Percentiles rank a stretch among this genome's conserved stretches.
These are phyloP conservation scores for Horisme vitalbata DNA, from an alignment of 2,888 invertebrate species.

Conservation along the genomic window DNA sequence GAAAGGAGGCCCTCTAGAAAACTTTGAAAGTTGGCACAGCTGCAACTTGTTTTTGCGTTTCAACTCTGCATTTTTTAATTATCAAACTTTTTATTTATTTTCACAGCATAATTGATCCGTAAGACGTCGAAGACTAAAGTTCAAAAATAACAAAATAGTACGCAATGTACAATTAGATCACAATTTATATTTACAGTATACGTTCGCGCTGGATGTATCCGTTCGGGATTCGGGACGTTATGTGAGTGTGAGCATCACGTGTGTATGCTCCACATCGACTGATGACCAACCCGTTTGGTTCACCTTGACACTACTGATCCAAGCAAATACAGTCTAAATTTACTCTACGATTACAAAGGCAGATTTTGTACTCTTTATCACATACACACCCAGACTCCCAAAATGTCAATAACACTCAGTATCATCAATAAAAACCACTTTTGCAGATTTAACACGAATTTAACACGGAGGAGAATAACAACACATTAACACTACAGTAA, in stretches of 20 bases:
- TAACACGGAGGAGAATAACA: constrained; percentile 4
- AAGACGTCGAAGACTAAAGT: constrained; percentile 35
- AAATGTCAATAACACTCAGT: constrained; percentile 24
- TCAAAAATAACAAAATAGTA: constrained; percentile 68
- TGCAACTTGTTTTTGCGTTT: constrained; percentile 38
- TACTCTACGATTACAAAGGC: constrained; percentile 35
- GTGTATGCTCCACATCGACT: constrained; percentile 52
- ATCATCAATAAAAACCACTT: constrained; percentile 25
- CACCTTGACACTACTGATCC: constrained; percentile 67
- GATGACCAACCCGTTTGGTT: constrained; percentile 52
- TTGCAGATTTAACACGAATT: constrained; percentile 8
- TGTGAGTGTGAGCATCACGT: constrained; percentile 57
- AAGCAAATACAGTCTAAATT: constrained; percentile 41
- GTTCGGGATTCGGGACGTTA: constrained; percentile 44
- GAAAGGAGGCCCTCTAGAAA: constrained; percentile 72
- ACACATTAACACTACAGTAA: constrained; percentile 27
- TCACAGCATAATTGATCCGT: constrained; percentile 19
- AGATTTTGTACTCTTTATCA: constrained; percentile 20
- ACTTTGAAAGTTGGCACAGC: constrained; percentile 64
- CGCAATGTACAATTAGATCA: constrained; percentile 73
- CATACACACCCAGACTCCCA: constrained; percentile 16
- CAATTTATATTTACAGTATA: constrained; percentile 78
- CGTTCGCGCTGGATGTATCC: constrained; percentile 40
- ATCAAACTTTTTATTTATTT: constrained; percentile 21
- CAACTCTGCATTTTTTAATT: constrained; percentile 33